Base-by-base conservation (phyloP, 35 echinoderm and acorn worm genomes). In the Patiria miniata region DNA sequence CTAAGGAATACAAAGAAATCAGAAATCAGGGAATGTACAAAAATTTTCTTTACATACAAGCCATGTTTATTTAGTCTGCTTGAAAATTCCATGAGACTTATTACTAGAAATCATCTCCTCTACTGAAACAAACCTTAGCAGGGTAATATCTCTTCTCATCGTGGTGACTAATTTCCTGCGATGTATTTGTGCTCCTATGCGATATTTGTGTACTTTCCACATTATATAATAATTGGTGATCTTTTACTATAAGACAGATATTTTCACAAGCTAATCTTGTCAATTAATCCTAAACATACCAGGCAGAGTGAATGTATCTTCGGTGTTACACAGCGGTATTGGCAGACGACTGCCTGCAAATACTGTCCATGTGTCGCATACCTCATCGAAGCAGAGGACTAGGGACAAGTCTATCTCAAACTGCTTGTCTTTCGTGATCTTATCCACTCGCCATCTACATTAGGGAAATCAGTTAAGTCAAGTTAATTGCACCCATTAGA, bases 281-380 rank as follows among this genome's bases (percentile, higher is more conserved):
- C 58, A 61, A 61, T 30, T 30, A 36, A 28, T 18, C 29, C 39
- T 7, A 47, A 47, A 44, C 80, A 16, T 55, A 44, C 28, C 80
- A 2, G 51, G 80, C 21, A 34, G 51, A 52, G 21, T 54, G 8
- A 34, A 82, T 32, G 80, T 0, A 52, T 51, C 40, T 56, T 51
- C 40, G 7, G 80, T 82, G 50, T 82, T 82, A 51, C 80, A 82
- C 51, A 82, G 51, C 15, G 80, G 80, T 52, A 82, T 82, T 7
- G 51, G 80, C 30, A 82, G n/a, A 52, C 33, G 39, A 8, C 40
- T 44, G 1, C 9, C 51, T 0, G 18, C 21, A 53, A 82, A 8
- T 7, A 82, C 80, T 26, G 47, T 50, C 9, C 51, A 0, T 17
- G 39, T 33, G 39, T 82, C 44, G 52, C 80, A 82, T 10, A 23